Evolutionary conservation across 2,888 invertebrate genomes (phyloP).

Genomic region (Hoplodrina ambigua): DNA sequence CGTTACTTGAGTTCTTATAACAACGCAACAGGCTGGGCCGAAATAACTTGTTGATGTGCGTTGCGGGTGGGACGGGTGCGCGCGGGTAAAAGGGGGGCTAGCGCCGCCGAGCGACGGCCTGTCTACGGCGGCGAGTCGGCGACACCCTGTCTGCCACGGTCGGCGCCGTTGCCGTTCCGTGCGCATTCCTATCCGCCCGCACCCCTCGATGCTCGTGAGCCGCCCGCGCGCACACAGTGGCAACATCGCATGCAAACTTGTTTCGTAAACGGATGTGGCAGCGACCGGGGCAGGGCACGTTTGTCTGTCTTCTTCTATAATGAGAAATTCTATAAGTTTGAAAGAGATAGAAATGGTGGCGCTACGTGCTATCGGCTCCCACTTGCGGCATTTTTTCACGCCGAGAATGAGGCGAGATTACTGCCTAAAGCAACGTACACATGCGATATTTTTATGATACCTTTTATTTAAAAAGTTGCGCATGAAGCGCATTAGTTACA

Average conservation of each 20-base stretch:
- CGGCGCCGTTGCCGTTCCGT: conserved; percentile 92
- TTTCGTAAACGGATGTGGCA: conserved; percentile 94
- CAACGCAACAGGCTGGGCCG: conserved; percentile 78
- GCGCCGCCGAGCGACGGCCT: conserved; percentile 93
- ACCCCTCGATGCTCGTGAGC: conserved; percentile 83
- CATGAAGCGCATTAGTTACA: neutral
- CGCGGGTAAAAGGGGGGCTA: conserved; percentile 81
- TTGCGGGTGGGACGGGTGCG: conserved; percentile 81
- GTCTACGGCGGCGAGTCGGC: conserved; percentile 96
- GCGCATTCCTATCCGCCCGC: conserved; percentile 90
- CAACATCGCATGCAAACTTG: conserved; percentile 92
- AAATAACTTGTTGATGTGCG: conserved; percentile 90
- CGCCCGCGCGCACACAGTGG: conserved; percentile 85
- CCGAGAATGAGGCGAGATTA: conserved; percentile 92
- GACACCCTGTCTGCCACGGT: conserved; percentile 98
- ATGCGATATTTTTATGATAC: conserved; percentile 56
- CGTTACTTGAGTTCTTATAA: conserved; percentile 81
- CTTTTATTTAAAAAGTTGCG: conserved; percentile 10
- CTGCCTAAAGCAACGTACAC: conserved; percentile 85
- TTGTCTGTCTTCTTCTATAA: conserved; percentile 75
- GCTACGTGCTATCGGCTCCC: conserved; percentile 91
- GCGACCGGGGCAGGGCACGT: conserved; percentile 86
- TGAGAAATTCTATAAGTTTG: conserved; percentile 61
- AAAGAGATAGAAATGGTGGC: conserved; percentile 86
- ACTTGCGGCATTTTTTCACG: conserved; percentile 92